phyloP scores from a whole-genome alignment of 1,140 invertebrate genomes.

The Heliothis subflexa region DNA sequence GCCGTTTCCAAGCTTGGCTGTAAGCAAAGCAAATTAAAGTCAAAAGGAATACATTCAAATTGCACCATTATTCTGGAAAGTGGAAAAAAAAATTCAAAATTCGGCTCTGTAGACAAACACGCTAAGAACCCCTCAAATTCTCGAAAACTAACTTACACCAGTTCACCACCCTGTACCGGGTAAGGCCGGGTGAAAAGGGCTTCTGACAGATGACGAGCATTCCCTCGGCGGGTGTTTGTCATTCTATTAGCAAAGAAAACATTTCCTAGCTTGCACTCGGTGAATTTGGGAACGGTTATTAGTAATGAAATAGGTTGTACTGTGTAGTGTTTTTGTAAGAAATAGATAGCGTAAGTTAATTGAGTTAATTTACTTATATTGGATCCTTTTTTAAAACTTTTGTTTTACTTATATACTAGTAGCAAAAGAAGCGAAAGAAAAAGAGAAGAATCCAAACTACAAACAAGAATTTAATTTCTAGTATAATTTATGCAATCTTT shows the following conservation, averaged over 20 bases:
- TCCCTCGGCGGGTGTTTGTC: constrained; percentile 65
- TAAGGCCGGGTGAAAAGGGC: constrained; percentile 51
- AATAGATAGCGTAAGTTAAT: background rate
- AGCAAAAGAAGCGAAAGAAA: too few species aligned
- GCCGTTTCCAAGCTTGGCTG: too few species aligned
- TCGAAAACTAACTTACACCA: background rate
- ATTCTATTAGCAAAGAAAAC: constrained; percentile 73
- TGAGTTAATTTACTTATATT: too few species aligned
- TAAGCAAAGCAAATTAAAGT: too few species aligned
- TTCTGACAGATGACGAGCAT: constrained; percentile 68
- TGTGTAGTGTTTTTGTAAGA: background rate
- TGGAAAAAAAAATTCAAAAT: too few species aligned
- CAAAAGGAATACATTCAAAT: too few species aligned
- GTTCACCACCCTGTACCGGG: constrained; percentile 3
- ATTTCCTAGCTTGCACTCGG: constrained; percentile 52
- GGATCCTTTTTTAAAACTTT: too few species aligned
- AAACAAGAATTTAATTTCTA: too few species aligned
- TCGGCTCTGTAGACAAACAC: background rate
- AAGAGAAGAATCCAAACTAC: too few species aligned
- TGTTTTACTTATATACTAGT: too few species aligned
- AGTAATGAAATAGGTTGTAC: constrained; percentile 11
- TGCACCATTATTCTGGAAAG: too few species aligned
- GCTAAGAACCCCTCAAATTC: background rate
- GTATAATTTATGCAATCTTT: too few species aligned
- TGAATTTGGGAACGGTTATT: constrained; percentile 51